Conservation (phyloP, 2,888 invertebrate species). For the Siphonodentalium dalli region DNA sequence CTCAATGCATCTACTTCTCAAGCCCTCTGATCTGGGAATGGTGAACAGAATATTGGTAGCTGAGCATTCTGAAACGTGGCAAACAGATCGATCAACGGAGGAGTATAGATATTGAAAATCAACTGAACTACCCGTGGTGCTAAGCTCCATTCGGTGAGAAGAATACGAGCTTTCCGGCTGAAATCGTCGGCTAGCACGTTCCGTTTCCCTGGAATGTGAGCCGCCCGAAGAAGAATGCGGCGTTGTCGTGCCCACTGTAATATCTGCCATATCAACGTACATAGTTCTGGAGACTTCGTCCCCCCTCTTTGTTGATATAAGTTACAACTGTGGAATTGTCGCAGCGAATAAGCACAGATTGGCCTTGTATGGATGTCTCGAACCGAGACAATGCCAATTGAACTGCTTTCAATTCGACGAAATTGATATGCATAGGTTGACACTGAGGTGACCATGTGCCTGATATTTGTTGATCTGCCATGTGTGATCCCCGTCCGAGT, state of each 20-base stretch:
- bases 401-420: conserved; percentile 7
- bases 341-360: conserved; percentile 1
- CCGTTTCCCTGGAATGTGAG: conserved; percentile 1
- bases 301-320: too few relatives aligned
- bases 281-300: not conserved
- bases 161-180: not conserved
- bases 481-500: conserved; percentile 1
- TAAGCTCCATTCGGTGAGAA: not conserved
- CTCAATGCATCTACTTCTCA: too few relatives aligned
- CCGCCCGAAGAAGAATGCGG: not conserved
- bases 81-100: not conserved
- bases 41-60: not conserved
- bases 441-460: conserved; percentile 1
- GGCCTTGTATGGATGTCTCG: not conserved
- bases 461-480: conserved; percentile 3
- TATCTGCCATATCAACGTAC: not conserved
- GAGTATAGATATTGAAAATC: not conserved
- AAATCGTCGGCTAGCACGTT: not conserved
- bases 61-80: too few relatives aligned
- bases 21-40: too few relatives aligned
- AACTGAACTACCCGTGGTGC: not conserved
- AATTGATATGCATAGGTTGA: not conserved
- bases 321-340: conserved; percentile 10
- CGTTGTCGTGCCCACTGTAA: not conserved
- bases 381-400: not conserved